A percentile compares a stretch with the other conserved stretches of the same genome.
Evolutionary conservation across 2,888 invertebrate genomes (phyloP).

Genomic region (Parnassius mnemosyne): DNA sequence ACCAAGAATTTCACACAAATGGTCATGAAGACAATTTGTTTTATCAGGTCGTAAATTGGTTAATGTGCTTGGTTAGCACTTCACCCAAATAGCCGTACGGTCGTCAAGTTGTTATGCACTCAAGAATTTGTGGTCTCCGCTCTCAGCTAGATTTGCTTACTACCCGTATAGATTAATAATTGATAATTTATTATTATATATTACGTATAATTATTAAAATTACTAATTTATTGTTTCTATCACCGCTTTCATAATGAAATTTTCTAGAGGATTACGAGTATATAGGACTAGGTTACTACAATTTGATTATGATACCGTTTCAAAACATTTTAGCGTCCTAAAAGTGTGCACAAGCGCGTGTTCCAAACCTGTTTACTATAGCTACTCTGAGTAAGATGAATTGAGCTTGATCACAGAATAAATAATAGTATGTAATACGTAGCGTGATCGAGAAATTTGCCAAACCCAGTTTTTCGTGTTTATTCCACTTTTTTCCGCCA

Average conservation of each 20-base stretch:
- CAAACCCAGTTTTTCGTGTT: constrained; percentile 29
- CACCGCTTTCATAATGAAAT: too few relatives aligned
- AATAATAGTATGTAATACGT: too few relatives aligned
- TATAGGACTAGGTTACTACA: neutral
- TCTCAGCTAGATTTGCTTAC: too few relatives aligned
- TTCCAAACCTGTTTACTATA: constrained; percentile 30
- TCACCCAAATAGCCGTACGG: constrained; percentile 17
- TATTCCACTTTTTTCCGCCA: constrained; percentile 5
- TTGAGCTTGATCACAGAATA: constrained; percentile 33
- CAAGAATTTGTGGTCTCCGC: too few relatives aligned
- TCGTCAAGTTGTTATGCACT: constrained; percentile 14
- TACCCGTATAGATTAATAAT: too few relatives aligned
- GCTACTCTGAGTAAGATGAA: constrained; percentile 25
- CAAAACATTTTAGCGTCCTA: constrained; percentile 21
- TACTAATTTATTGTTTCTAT: too few relatives aligned
- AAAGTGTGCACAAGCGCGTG: constrained; percentile 22
- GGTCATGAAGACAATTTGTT: constrained; percentile 7
- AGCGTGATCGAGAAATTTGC: constrained; percentile 34
- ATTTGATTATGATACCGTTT: constrained; percentile 12
- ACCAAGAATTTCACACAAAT: constrained; percentile 2
- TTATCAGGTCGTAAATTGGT: constrained; percentile 41
- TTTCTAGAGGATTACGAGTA: too few relatives aligned
- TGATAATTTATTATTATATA: too few relatives aligned
- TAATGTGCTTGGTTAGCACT: constrained; percentile 46
- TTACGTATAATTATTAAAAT: too few relatives aligned